A percentile compares a stretch with the other conserved stretches of the same genome.
Evolutionary conservation across 2,888 invertebrate species (phyloP).

Genomic region (Acleris literana): DNA sequence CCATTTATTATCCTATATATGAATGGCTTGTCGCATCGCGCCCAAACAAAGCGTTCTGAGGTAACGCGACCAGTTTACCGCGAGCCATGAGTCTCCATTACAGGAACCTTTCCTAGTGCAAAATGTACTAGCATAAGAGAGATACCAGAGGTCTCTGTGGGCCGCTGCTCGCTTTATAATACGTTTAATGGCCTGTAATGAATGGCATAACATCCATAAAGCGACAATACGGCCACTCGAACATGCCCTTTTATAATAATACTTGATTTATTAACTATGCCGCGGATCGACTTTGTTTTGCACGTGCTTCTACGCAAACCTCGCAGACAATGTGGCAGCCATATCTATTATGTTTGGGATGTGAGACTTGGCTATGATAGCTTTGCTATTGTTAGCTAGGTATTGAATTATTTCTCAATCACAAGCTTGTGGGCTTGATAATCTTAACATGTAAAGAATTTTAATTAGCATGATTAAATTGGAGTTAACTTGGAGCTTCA

Average conservation of each 20-base stretch:
- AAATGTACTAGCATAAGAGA: slow-evolving; percentile 26
- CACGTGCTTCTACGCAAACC: slow-evolving; percentile 65
- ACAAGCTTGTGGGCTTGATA: background rate
- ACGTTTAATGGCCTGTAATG: slow-evolving; percentile 83
- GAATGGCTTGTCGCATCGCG: slow-evolving; percentile 79
- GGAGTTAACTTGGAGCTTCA: too few relatives aligned
- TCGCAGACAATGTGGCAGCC: slow-evolving; percentile 32
- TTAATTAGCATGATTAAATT: too few relatives aligned
- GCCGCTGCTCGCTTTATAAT: slow-evolving; percentile 72
- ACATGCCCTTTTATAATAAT: slow-evolving; percentile 79
- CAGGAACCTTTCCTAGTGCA: slow-evolving; percentile 43
- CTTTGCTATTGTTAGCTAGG: slow-evolving; percentile 13
- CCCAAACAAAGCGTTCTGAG: slow-evolving; percentile 79
- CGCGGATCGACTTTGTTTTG: slow-evolving; percentile 74
- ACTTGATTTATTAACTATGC: slow-evolving; percentile 76
- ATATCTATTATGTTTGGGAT: slow-evolving; percentile 18
- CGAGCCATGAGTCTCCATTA: slow-evolving; percentile 60
- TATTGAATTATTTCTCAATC: slow-evolving; percentile 18
- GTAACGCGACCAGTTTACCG: slow-evolving; percentile 60
- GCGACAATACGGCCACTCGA: slow-evolving; percentile 80
- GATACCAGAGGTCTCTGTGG: slow-evolving; percentile 48
- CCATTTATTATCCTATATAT: slow-evolving; percentile 78
- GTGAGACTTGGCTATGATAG: slow-evolving; percentile 12
- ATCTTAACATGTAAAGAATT: too few relatives aligned
- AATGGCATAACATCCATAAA: slow-evolving; percentile 83